phyloP scores from a whole-genome alignment of 2,113 vertebrate species.

The Hippocampus abdominalis region DNA sequence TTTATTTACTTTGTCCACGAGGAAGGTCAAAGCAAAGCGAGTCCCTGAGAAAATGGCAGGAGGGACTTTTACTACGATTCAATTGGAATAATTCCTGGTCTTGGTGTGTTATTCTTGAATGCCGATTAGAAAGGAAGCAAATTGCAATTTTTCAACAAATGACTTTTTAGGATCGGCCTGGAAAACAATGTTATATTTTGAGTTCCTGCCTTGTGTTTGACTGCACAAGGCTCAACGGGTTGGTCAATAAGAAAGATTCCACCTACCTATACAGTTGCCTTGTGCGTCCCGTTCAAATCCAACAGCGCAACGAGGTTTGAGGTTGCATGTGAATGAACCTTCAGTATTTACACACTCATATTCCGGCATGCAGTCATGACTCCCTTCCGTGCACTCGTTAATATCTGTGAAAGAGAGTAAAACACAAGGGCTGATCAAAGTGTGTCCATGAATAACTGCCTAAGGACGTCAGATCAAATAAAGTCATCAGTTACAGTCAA shows the following conservation, averaged over 20 bases:
- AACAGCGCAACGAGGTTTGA: slow-evolving; percentile 75
- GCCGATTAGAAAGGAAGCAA: no score
- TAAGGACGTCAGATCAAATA: slow-evolving; percentile 1
- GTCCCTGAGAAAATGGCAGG: no score
- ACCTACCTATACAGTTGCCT: slow-evolving; percentile 84
- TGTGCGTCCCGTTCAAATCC: slow-evolving; percentile 78
- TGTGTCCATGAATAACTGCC: not conserved
- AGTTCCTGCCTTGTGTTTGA: not conserved
- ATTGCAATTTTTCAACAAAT: not conserved
- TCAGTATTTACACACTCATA: slow-evolving; percentile 81
- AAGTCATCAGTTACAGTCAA: slow-evolving; percentile 5
- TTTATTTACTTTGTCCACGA: no score
- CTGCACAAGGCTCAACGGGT: not conserved
- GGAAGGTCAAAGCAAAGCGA: no score
- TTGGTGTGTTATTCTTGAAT: no score
- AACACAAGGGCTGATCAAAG: not conserved
- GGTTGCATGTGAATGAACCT: slow-evolving; percentile 86
- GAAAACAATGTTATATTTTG: not conserved
- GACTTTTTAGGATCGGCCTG: not conserved
- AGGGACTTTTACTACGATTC: no score
- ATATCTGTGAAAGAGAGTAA: slow-evolving; percentile 71
- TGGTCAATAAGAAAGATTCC: not conserved
- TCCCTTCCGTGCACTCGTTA: slow-evolving; percentile 78
- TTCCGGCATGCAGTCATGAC: slow-evolving; percentile 75
- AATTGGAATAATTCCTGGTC: no score